Evolutionary conservation across 1,140 invertebrate species (phyloP), one percentile per base, ranked within the genome.

Genomic region (Orius laevigatus): DNA sequence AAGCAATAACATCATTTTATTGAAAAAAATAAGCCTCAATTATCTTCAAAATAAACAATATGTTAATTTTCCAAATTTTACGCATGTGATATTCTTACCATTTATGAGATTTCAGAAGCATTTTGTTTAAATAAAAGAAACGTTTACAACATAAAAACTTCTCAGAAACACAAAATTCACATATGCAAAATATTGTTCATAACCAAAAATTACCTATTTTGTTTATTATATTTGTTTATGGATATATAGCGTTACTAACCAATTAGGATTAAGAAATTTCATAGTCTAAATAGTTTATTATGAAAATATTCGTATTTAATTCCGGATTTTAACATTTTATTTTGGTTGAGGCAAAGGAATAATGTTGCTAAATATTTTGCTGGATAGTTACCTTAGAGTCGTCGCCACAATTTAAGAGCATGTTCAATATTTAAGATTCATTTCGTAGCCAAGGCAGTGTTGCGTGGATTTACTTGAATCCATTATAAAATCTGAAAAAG

Each of bases 361-460:
- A 42, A 42, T 16, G 10, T 12, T 38, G 33, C 33, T 6, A 34
- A 9, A 40, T 6, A 40, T 15, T 6, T 8, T n/a, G 6, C 39
- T 6, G 6, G 6, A 40, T 10, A 8, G 6, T 14, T 16, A 42
- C 40, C 12, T 45, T 31, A 19, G 19, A 31, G 20, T 32, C 8
- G 43, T 45, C 32, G 20, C 25, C 19, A n/a, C 43, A n/a, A 19
- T 16, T 33, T 11, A n/a, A 45, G 11, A 45, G 11, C 43, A 45
- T 45, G 20, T 45, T 45, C 43, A 45, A 19, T 31, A 45, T 5
- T n/a, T 45, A n/a, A 31, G 25, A 33, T 31, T 31, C 43, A 45
- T 45, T 45, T 4, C 6, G 19, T 15, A 9, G 25, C 43, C 19
- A 31, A n/a, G 16, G 40, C 25, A 32, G 43, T 10, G 6, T 5